Base-by-base conservation (phyloP, 2,888 invertebrate genomes). In the Scaptodrosophila latifasciaeformis region DNA sequence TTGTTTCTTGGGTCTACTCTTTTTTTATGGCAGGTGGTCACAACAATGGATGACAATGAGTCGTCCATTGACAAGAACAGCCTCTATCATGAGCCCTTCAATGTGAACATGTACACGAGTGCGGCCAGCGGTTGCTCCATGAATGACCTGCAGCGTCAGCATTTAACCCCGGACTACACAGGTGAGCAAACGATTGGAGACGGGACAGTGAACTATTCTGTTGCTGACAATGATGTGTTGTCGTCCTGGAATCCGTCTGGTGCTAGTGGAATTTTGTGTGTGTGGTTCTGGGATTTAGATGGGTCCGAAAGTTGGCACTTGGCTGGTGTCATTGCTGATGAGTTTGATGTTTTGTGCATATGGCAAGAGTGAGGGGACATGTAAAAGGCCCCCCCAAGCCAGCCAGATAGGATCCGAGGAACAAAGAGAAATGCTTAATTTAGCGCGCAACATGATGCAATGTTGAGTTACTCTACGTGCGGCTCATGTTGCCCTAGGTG, bases 81-180 rank as follows among this genome's bases (percentile, higher is more conserved):
- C 67, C 81, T 86, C 49, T 87, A 88, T 70, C 87, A 88, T 72
- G 87, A 88, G 76, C 88, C 88, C 35, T 87, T 87, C 82, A 87
- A 87, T 75, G 86, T 86, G 64, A 87, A 87, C 68, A 86, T 87
- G 85, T 86, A 86, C 64, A 86, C 87, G 46, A 87, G 86, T 78
- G 86, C 87, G 55, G 86, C 86, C 44, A 86, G 86, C 68, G 87
- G 84, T 52, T 86, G 87, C 63, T 86, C 86, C 46, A 82, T 86
- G 77, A 86, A 86, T 74, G 86, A 86, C 78, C 82, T 87, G 68
- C 87, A 87, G 67, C 80, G 87, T 49, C 87, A 87, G 72, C 87
- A 87, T 78, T 86, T 86, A 72, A 88, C 89, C 69, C 89, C 89
- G 54, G 89, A 89, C 82, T 90, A 89, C 76, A 88, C 89, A 84